Base-by-base conservation (phyloP, 2,888 invertebrate species). In the Lasiommata megera region DNA sequence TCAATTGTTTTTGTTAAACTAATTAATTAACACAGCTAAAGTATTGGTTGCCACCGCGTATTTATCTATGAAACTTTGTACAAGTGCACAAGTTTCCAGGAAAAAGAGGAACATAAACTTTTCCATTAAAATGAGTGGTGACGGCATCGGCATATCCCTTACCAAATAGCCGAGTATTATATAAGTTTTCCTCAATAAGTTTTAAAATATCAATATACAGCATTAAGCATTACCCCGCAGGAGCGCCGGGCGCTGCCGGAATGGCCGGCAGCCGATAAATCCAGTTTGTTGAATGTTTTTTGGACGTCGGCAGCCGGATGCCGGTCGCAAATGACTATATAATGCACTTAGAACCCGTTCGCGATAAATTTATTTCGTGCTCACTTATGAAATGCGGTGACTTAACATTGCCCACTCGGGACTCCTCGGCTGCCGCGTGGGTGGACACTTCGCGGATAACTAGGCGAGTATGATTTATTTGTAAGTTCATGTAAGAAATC, bases 281-380 rank as follows among this genome's bases (percentile, higher is more conserved):
- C 79, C 79, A 66, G 76, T 78, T 77, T 72, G 61, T 59, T 48
- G 60, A 61, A 37, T 31, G 55, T 67, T 69, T 73, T 73, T 72
- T 70, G 62, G 65, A 55, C 52, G 51, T 38, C 40, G 52, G 57
- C 62, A 69, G 68, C 67, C 61, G 67, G 63, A 64, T 66, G 64
- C 64, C 59, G 34, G 40, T 44, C 65, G 67, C 73, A 75, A 75
- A 75, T 76, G 70, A 73, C 76, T 74, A 72, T 68, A 74, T 74
- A 74, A 76, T 76, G 68, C 67, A 65, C 60, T 63, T 67, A 65
- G 64, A 62, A 62, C 63, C 59, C 60, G 67, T 64, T 67, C 31
- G 52, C 18, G 51, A 52, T 61, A 54, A 56, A 52, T 54, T 58
- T 54, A 56, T 56, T 54, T 57, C 50, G 17, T 53, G 41, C 37